phyloP scores from a whole-genome alignment of 2,888 invertebrate genomes.

The Pelosia muscerda region DNA sequence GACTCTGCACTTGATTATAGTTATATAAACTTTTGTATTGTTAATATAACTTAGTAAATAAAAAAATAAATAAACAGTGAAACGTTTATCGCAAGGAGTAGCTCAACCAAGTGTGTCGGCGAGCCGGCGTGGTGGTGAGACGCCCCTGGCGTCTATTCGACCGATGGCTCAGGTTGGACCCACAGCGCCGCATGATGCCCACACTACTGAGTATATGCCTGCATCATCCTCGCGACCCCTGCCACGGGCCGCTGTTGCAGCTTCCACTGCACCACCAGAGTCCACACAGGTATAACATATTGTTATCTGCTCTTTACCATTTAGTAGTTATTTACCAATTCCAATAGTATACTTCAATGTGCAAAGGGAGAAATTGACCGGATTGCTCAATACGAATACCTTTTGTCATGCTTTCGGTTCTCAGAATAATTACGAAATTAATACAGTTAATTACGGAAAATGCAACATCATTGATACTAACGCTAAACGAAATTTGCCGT shows the following conservation, averaged over 20 bases:
- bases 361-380: too few relatives aligned
- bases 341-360: too few relatives aligned
- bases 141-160: conserved; percentile 95
- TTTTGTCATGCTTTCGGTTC: too few relatives aligned
- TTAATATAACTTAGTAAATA: neutral
- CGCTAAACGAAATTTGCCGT: too few relatives aligned
- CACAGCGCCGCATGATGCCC: conserved; percentile 89
- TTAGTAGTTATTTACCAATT: too few relatives aligned
- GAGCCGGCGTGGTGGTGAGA: conserved; percentile 91
- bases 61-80: conserved; percentile 11
- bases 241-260: conserved; percentile 88
- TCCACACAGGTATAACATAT: conserved; percentile 66
- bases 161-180: conserved; percentile 95
- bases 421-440: too few relatives aligned
- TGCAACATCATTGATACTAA: too few relatives aligned
- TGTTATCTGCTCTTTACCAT: too few relatives aligned
- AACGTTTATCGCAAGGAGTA: conserved; percentile 63
- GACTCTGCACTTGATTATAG: too few relatives aligned
- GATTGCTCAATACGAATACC: too few relatives aligned
- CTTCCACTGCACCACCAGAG: conserved; percentile 87
- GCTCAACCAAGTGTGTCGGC: conserved; percentile 84
- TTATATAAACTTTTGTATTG: neutral
- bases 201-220: conserved; percentile 93
- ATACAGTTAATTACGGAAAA: too few relatives aligned
- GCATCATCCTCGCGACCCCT: conserved; percentile 91